Conservation (phyloP, 2,888 invertebrate genomes). For the Scaptomyza polygonia region DNA sequence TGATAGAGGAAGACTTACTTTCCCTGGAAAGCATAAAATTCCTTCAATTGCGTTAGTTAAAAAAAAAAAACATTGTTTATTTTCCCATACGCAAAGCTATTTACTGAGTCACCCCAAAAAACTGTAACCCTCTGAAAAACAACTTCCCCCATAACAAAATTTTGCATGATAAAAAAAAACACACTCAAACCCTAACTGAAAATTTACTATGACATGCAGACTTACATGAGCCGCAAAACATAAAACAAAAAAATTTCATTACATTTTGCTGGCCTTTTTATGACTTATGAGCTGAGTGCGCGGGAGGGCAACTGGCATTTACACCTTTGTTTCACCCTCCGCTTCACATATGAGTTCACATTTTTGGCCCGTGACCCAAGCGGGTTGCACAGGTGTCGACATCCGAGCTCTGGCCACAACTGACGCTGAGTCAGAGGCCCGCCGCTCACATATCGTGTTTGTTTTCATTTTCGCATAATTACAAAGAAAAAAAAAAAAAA, state of each 20-base stretch:
- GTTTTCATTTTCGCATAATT: constrained; percentile 75
- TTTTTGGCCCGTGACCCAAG: constrained; percentile 76
- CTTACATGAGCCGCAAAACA: constrained; percentile 54
- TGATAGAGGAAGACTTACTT: too few relatives aligned
- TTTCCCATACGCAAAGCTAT: constrained; percentile 13
- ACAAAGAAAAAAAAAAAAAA: constrained; percentile 49
- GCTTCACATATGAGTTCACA: constrained; percentile 75
- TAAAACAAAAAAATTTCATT: constrained; percentile 62
- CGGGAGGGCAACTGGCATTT: constrained; percentile 27
- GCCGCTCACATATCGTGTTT: constrained; percentile 54
- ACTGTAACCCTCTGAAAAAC: neutral
- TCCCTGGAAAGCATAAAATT: too few relatives aligned
- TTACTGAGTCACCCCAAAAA: constrained; percentile 22
- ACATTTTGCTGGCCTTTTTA: constrained; percentile 50
- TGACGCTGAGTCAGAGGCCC: constrained; percentile 56
- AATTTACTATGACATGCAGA: constrained; percentile 72
- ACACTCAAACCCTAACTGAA: constrained; percentile 16
- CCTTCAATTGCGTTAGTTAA: neutral
- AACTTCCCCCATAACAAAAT: constrained; percentile 10
- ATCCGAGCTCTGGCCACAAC: constrained; percentile 50
- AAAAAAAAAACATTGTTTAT: neutral
- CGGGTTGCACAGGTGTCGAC: constrained; percentile 72
- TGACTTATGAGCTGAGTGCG: constrained; percentile 34
- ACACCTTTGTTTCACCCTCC: constrained; percentile 10
- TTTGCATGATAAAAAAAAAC: constrained; percentile 20